Base-by-base conservation (phyloP, 1,140 invertebrate species). In the Phenacoccus solenopsis region DNA sequence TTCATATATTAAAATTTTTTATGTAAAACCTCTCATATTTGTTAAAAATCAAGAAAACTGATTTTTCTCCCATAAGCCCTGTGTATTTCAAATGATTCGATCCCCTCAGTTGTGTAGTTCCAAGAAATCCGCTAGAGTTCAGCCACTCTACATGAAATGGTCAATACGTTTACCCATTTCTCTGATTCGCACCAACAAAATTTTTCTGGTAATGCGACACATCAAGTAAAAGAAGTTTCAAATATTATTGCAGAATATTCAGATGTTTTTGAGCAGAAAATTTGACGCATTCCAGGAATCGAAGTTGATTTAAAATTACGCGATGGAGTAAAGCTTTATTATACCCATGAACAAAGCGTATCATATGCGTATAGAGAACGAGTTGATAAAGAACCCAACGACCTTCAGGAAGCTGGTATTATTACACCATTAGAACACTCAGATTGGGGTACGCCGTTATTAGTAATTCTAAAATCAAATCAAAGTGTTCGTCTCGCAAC, bases 401-500 rank as follows among this genome's bases (percentile, higher is more conserved):
- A 30, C 32, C 69, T 74, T 10, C 67, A 74, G 68, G 27, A 13
- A 22, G 69, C 28, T 72, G 76, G 75, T 9, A 70, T 74, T 22
- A 75, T 77, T 0, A 72, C 61, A 22, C 77, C 76, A 71, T n/a
- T 69, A 20, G 72, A 74, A 69, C 73, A 74, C 13, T 74, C 70
- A 28, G 75, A 75, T 24, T 81, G 78, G 78, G 78, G 75, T 10
- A 75, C 78, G 30, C 79, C 79, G 0, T 72, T 76, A 21, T 79
- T 81, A 5, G 74, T 76, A 0, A 74, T 81, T n/a, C 64, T 76
- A 5, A 81, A 80, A 73, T 57, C 73, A 21, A 72, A 78, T 70
- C 75, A 75, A 56, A 70, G 28, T 20, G 74, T 81, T 13, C 71
- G 77, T 10, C 76, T 84, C 28, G 82, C 80, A 73, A 77, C 75